A percentile compares a stretch with the other conserved stretches of the same genome.
phyloP scores from a whole-genome alignment of 2,113 vertebrate genomes.

The Acinonyx jubatus region DNA sequence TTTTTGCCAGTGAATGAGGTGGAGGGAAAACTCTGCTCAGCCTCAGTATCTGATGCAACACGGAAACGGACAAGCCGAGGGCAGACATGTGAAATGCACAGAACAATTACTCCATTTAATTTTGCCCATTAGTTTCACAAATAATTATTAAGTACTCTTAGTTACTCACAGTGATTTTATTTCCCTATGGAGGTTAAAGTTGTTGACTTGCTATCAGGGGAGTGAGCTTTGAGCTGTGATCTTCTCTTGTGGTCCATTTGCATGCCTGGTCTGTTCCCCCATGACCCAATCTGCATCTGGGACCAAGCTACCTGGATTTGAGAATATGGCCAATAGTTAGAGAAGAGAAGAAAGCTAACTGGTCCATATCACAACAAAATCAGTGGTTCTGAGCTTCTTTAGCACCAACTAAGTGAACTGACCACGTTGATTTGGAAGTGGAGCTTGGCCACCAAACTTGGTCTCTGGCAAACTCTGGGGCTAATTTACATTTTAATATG shows the following conservation, averaged over 20 bases:
- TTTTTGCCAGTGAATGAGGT: conserved; percentile 68
- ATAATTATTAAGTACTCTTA: not conserved
- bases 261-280: not conserved
- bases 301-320: not conserved
- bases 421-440: not conserved
- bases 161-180: not conserved
- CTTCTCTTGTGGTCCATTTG: not conserved
- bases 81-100: conserved; percentile 9
- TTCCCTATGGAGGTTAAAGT: not conserved
- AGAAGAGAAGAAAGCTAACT: not conserved
- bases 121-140: conserved; percentile 37
- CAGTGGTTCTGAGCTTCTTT: not conserved
- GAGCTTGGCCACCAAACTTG: not conserved
- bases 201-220: not conserved
- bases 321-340: not conserved
- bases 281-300: not conserved
- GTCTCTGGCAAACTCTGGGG: not conserved
- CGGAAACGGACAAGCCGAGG: not conserved
- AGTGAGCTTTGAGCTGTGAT: not conserved
- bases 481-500: not conserved
- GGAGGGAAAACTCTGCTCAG: conserved; percentile 45
- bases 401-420: not conserved
- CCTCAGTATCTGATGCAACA: conserved; percentile 18
- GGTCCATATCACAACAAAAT: not conserved
- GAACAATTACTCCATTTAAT: not conserved